Percentiles rank a stretch among this genome's conserved stretches.
These are phyloP conservation scores for Luscinia luscinia DNA, from an alignment of 2,797 vertebrate genomes.

Conservation along the genomic window DNA sequence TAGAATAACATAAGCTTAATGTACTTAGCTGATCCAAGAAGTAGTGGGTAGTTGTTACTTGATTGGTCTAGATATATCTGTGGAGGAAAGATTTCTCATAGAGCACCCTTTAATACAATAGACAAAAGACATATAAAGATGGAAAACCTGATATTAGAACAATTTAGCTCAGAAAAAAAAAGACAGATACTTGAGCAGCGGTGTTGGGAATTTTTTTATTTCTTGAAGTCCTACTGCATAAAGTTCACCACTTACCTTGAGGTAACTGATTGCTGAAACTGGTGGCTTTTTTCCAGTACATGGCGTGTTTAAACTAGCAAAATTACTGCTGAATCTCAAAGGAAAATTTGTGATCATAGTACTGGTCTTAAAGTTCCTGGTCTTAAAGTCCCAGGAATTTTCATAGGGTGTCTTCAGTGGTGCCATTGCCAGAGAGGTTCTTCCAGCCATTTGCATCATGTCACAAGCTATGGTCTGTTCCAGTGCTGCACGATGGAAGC, in stretches of 20 bases:
- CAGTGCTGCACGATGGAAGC: background rate
- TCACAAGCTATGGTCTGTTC: background rate
- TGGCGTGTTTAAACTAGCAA: background rate
- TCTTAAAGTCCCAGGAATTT: background rate
- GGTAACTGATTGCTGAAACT: background rate
- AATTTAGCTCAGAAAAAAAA: background rate
- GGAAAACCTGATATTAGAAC: background rate
- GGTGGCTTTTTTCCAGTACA: background rate
- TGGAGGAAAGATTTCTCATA: background rate
- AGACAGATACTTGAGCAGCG: background rate
- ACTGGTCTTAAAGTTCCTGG: background rate
- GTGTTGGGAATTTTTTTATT: background rate
- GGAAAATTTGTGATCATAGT: background rate
- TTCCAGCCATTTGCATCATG: fast-evolving
- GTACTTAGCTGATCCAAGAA: background rate
- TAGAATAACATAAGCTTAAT: background rate
- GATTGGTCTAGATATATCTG: background rate
- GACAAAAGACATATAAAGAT: background rate
- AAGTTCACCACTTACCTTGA: background rate
- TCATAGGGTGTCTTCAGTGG: background rate
- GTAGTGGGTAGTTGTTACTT: background rate
- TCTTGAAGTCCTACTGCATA: background rate
- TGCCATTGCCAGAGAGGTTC: background rate
- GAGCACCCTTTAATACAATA: background rate
- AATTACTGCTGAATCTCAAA: background rate